Evolutionary conservation across 2,113 vertebrate genomes (phyloP), one percentile per base, ranked within the genome.

Genomic region (Tricholaema leucomelas): DNA sequence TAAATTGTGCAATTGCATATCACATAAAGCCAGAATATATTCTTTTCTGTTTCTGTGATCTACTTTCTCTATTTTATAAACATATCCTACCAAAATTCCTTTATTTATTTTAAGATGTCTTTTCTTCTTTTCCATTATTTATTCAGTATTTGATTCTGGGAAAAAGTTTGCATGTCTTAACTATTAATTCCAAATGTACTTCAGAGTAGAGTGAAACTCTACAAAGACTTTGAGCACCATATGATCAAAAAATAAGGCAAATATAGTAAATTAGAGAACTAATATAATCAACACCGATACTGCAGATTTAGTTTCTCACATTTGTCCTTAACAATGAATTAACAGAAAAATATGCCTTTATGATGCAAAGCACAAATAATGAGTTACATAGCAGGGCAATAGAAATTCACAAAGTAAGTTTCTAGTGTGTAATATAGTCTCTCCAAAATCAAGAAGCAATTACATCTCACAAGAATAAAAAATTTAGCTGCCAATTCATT

Each of bases 11-110:
- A n/a, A n/a, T 38, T 38, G 38, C 38, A 38, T 38, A 12, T 38
- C 84, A 76, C 4, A 69, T 77, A 94, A 91, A 94, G 9, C 14
- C 80, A 88, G n/a, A 78, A 36, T 89, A 73, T 90, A 72, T 75
- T 92, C 46, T 87, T 64, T 93, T 86, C 61, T 10, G 27, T 78
- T 42, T 38, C 31, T 56, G 18, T 90, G 81, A 90, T 82, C 87
- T 95, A 94, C 24, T 94, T 96, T 89, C 66, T 27, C 28, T 54
- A 44, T 82, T 78, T 89, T 56, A 59, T 60, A 86, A 63, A 12
- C n/a, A 21, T 33, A n/a, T 19, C 81, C n/a, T 54, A 58, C 21
- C 25, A 46, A 36, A 75, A 20, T 36, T 86, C 19, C 70, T 85
- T 77, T 52, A n/a, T 77, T 24, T 36, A 13, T 61, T 60, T 84